phyloP scores from a whole-genome alignment of 2,888 invertebrate species.

The Drosophila glabriapex region DNA sequence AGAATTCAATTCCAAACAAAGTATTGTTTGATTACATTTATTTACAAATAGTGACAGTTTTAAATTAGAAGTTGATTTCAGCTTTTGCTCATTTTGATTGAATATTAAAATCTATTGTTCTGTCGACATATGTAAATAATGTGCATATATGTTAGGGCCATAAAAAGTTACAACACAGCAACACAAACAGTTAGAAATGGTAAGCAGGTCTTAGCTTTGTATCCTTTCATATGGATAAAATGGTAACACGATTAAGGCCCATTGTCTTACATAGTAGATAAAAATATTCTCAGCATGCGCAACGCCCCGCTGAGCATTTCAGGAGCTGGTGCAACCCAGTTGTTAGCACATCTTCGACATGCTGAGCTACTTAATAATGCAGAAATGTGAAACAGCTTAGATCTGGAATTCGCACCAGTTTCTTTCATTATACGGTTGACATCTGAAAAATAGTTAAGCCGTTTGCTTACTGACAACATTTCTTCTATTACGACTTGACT shows the following conservation, averaged over 20 bases:
- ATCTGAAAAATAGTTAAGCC: neutral
- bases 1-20: neutral
- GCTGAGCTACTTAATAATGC: slow-evolving; percentile 74
- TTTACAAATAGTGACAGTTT: neutral
- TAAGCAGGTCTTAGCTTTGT: slow-evolving; percentile 8
- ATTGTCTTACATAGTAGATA: slow-evolving; percentile 54
- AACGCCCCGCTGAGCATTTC: slow-evolving; percentile 16
- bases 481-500: neutral
- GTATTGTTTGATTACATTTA: neutral
- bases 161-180: neutral
- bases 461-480: slow-evolving; percentile 10
- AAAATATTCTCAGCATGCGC: slow-evolving; percentile 44
- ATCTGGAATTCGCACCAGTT: slow-evolving; percentile 48
- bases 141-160: neutral
- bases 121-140: neutral
- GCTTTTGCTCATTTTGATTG: neutral
- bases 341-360: slow-evolving; percentile 71
- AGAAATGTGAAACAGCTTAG: slow-evolving; percentile 61
- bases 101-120: neutral
- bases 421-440: slow-evolving; percentile 44
- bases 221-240: neutral
- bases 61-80: neutral
- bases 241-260: slow-evolving; percentile 39
- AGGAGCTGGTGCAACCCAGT: slow-evolving; percentile 23
- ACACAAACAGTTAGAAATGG: slow-evolving; percentile 15